phyloP scores from a whole-genome alignment of 1,140 invertebrate genomes.

The Drosophila equinoxialis region DNA sequence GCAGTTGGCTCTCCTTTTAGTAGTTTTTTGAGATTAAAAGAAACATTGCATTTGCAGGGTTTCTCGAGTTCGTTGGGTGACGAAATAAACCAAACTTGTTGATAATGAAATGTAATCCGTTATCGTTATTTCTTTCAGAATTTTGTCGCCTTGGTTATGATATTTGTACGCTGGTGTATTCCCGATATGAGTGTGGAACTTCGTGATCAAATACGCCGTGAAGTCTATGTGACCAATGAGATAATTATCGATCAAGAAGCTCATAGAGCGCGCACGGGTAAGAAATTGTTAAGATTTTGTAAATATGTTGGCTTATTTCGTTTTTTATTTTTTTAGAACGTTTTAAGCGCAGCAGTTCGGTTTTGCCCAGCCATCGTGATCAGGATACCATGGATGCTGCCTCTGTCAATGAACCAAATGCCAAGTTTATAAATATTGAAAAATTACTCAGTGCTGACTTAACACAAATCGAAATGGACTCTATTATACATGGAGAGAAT shows the following conservation, averaged over 20 bases:
- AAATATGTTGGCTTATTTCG: not conserved
- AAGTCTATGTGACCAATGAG: slow-evolving; percentile 94
- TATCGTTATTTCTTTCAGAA: slow-evolving; percentile 86
- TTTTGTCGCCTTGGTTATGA: slow-evolving; percentile 92
- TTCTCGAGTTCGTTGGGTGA: slow-evolving; percentile 49
- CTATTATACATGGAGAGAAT: slow-evolving; percentile 72
- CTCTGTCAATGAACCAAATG: slow-evolving; percentile 66
- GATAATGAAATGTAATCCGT: slow-evolving; percentile 23
- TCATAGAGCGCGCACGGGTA: slow-evolving; percentile 84
- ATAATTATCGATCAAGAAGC: slow-evolving; percentile 93
- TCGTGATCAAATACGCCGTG: slow-evolving; percentile 91
- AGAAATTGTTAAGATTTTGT: not conserved
- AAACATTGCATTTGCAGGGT: slow-evolving; percentile 46
- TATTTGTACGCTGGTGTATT: slow-evolving; percentile 92
- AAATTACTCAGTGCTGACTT: slow-evolving; percentile 64
- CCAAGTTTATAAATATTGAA: slow-evolving; percentile 72
- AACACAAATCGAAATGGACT: slow-evolving; percentile 75
- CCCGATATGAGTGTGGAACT: slow-evolving; percentile 92
- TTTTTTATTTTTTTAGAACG: slow-evolving; percentile 46
- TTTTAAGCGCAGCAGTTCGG: slow-evolving; percentile 55
- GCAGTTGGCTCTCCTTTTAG: slow-evolving; percentile 13
- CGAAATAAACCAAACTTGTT: slow-evolving; percentile 23
- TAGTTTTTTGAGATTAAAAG: slow-evolving; percentile 33
- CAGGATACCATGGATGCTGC: slow-evolving; percentile 58
- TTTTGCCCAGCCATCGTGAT: slow-evolving; percentile 34